These are phyloP conservation scores for Ophiodon elongatus DNA, from an alignment of 2,113 vertebrate species.

Conservation along the genomic window DNA sequence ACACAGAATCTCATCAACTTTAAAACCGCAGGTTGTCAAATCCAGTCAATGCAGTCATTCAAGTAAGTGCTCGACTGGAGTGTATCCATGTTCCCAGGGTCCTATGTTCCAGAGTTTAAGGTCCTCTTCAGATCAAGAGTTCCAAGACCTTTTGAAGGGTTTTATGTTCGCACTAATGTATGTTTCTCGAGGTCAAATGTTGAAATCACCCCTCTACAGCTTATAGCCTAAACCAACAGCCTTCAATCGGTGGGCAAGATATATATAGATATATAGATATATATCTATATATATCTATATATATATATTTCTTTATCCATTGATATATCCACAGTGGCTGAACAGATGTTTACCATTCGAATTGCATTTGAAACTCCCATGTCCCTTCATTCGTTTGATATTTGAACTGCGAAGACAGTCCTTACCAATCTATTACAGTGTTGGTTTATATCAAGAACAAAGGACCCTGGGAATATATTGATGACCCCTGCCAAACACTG, in stretches of 20 bases:
- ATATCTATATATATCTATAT: too few species aligned
- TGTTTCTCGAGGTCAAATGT: background rate
- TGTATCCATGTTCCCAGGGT: background rate
- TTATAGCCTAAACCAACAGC: background rate
- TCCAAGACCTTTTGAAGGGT: background rate
- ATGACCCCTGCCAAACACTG: background rate
- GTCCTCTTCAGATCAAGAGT: background rate
- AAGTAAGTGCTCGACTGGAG: background rate
- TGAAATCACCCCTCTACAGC: background rate
- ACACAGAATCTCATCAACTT: conserved; percentile 24
- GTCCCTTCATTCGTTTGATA: background rate
- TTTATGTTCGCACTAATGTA: background rate
- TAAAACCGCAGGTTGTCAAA: conserved; percentile 33
- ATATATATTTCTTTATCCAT: background rate
- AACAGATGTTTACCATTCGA: background rate
- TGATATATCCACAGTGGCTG: background rate
- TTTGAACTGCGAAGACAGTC: background rate
- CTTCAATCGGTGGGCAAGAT: background rate
- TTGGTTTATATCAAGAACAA: background rate
- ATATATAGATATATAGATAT: too few species aligned
- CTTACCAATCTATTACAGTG: background rate
- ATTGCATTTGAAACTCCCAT: background rate
- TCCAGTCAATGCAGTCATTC: conserved; percentile 24
- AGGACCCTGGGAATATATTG: background rate
- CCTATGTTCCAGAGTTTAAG: background rate